A percentile compares a stretch with the other conserved stretches of the same genome.
These are phyloP conservation scores for Peribatodes rhomboidaria DNA, from an alignment of 2,888 invertebrate species.

Conservation along the genomic window DNA sequence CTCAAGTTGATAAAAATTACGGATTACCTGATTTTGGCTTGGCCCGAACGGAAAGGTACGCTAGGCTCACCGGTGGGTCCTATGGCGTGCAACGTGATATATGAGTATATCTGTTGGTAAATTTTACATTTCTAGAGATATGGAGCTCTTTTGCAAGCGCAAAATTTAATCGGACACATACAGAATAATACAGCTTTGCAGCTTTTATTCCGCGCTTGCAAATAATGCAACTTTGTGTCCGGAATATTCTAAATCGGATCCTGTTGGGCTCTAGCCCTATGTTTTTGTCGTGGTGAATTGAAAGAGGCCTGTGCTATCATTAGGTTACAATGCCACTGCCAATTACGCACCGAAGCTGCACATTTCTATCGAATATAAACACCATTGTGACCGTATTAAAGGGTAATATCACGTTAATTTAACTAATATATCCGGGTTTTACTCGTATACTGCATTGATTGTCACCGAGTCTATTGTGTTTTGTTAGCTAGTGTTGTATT, in stretches of 20 bases:
- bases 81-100: too few relatives aligned
- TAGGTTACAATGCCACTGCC: constrained; percentile 63
- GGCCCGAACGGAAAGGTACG: too few relatives aligned
- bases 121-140: too few relatives aligned
- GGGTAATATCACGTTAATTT: constrained; percentile 64
- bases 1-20: too few relatives aligned
- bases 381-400: constrained; percentile 61
- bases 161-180: too few relatives aligned
- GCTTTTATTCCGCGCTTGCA: neutral
- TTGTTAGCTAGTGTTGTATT: constrained; percentile 24
- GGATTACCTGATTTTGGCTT: too few relatives aligned
- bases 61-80: too few relatives aligned
- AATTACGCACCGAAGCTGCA: constrained; percentile 68
- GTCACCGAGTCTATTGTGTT: constrained; percentile 48
- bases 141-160: too few relatives aligned
- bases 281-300: constrained; percentile 52
- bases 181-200: neutral
- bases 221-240: neutral
- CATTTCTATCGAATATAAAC: constrained; percentile 61
- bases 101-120: too few relatives aligned
- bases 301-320: constrained; percentile 66
- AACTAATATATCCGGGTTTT: constrained; percentile 53
- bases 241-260: constrained; percentile 21
- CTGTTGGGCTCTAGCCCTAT: constrained; percentile 40
- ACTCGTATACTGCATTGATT: constrained; percentile 50